Percentiles rank a stretch among this genome's conserved stretches.
Evolutionary conservation across 2,888 invertebrate species (phyloP).

Genomic region (Eilema sororculum): DNA sequence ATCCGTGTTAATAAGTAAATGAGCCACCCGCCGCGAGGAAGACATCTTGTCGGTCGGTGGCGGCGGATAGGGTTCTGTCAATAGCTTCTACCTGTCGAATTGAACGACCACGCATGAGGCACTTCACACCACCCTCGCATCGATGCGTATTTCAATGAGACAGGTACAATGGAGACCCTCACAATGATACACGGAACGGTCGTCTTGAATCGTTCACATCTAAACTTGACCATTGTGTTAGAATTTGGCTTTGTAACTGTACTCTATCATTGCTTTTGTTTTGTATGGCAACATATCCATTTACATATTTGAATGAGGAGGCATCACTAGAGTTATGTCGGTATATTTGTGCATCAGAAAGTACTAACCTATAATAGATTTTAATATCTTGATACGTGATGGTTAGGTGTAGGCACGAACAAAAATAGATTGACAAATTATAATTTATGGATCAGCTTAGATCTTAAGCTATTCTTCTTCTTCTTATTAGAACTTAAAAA

Average conservation of each 20-base stretch:
- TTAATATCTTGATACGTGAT: not conserved
- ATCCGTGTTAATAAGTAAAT: constrained; percentile 37
- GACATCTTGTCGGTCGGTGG: constrained; percentile 26
- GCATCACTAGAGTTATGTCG: not conserved
- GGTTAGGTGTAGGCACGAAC: too few species aligned
- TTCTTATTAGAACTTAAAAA: too few species aligned
- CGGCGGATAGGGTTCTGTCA: constrained; percentile 42
- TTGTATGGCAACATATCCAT: constrained; percentile 1
- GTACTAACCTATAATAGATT: too few species aligned
- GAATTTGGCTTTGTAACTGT: constrained; percentile 15
- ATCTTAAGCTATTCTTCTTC: too few species aligned
- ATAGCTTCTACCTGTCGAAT: constrained; percentile 55
- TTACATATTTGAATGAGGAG: not conserved
- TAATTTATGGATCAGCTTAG: too few species aligned
- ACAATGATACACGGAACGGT: constrained; percentile 45
- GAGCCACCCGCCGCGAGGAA: constrained; percentile 41
- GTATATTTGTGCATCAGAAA: not conserved
- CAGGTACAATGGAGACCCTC: constrained; percentile 39
- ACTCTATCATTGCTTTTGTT: constrained; percentile 7
- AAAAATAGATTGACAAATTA: too few species aligned
- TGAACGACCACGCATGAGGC: constrained; percentile 39
- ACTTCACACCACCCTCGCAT: constrained; percentile 49
- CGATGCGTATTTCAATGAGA: constrained; percentile 43
- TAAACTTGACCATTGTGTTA: constrained; percentile 34
- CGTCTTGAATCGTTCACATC: constrained; percentile 24